phyloP scores from a whole-genome alignment of 2,797 vertebrate genomes.

The Poeciliopsis presidionis region DNA sequence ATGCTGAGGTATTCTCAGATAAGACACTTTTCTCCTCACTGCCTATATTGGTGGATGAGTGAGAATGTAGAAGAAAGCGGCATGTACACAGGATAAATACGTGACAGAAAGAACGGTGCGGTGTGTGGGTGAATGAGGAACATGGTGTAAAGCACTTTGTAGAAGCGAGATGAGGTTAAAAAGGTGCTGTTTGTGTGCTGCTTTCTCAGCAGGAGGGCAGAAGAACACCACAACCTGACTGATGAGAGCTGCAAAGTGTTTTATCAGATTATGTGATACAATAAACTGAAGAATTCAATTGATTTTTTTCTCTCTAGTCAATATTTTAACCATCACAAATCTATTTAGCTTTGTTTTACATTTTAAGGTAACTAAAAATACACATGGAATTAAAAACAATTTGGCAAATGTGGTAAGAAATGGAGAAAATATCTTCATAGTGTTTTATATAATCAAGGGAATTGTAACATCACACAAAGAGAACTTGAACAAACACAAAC shows the following conservation, averaged over 20 bases:
- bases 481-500: background rate
- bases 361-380: background rate
- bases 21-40: background rate
- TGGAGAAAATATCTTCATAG: background rate
- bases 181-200: background rate
- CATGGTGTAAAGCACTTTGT: background rate
- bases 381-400: background rate
- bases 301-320: background rate
- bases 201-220: background rate
- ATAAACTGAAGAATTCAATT: too few species aligned
- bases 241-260: background rate
- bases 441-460: background rate
- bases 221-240: background rate
- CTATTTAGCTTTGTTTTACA: background rate
- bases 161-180: constrained; percentile 3
- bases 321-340: background rate
- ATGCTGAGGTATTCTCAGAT: background rate
- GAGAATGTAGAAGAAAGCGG: background rate
- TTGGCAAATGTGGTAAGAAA: background rate
- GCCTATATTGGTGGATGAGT: background rate
- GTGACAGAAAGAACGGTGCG: background rate
- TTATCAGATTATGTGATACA: background rate
- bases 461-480: background rate
- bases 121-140: background rate
- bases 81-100: background rate